phyloP scores from a whole-genome alignment of 64 coral and sea anemone genomes.

The Pachyseris speciosa region DNA sequence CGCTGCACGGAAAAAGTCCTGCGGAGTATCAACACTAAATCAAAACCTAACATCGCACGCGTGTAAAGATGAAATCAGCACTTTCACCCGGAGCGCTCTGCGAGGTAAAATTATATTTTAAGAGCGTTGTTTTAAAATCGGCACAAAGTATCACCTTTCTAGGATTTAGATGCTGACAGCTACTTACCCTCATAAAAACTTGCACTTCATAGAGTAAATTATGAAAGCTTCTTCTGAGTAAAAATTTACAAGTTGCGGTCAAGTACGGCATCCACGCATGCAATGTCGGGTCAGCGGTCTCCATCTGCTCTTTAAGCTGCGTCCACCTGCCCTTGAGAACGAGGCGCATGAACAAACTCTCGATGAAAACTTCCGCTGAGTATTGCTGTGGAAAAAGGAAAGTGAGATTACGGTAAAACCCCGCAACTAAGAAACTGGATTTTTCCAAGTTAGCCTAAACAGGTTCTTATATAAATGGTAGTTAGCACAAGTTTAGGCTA shows the following conservation, averaged over 20 bases:
- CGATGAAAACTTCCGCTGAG: constrained; percentile 73
- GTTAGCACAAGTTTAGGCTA: no score
- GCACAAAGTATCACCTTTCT: no score
- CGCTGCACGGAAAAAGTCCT: constrained; percentile 97
- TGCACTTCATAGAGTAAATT: constrained; percentile 86
- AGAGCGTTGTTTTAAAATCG: no score
- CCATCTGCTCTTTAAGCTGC: constrained; percentile 83
- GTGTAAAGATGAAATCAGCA: no score
- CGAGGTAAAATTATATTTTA: no score
- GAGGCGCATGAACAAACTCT: constrained; percentile 89
- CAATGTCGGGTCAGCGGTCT: constrained; percentile 73
- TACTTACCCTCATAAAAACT: constrained; percentile 92
- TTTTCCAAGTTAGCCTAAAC: no score
- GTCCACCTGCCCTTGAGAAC: constrained; percentile 76
- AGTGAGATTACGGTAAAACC: background rate
- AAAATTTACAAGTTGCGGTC: constrained; percentile 86
- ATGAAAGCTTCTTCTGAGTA: constrained; percentile 74
- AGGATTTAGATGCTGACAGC: no score
- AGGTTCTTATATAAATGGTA: no score
- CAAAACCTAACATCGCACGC: no score
- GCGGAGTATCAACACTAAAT: no score
- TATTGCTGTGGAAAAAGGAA: constrained; percentile 66
- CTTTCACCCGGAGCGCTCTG: background rate
- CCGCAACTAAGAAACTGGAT: background rate
- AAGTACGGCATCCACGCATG: constrained; percentile 89